Evolutionary conservation across 2,113 vertebrate species (phyloP).

Genomic region (Phaethon lepturus): DNA sequence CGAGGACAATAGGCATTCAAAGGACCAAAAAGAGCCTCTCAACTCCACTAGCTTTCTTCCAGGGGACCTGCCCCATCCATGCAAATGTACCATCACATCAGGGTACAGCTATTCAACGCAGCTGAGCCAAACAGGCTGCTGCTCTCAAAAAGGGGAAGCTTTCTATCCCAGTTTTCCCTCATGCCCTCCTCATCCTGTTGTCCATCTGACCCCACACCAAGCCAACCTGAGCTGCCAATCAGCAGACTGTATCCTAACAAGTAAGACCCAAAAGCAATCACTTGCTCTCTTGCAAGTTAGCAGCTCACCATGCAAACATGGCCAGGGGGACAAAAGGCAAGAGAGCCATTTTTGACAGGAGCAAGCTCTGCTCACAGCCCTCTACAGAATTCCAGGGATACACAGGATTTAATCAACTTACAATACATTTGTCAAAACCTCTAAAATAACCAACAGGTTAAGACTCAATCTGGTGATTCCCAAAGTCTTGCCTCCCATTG

Average conservation of each 20-base stretch:
- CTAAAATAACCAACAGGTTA: background rate
- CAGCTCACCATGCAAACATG: background rate
- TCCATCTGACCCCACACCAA: background rate
- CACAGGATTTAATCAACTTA: background rate
- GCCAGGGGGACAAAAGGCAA: background rate
- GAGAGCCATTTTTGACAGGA: background rate
- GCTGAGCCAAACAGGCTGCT: background rate
- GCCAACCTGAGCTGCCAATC: background rate
- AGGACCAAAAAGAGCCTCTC: background rate
- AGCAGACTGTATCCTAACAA: background rate
- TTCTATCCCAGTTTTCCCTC: background rate
- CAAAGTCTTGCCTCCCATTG: background rate
- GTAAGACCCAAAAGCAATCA: background rate
- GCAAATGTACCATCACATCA: background rate
- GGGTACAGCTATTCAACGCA: background rate
- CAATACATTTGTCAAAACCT: background rate
- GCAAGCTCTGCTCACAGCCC: background rate
- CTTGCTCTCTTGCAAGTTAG: background rate
- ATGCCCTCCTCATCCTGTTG: background rate
- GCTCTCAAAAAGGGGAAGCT: background rate
- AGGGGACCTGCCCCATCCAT: background rate
- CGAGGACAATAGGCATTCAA: rapidly evolving
- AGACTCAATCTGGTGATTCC: background rate
- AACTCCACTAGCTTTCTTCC: background rate
- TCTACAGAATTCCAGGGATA: background rate